phyloP scores from a whole-genome alignment of 1,140 invertebrate species.

The Brachionus manjavacas region DNA sequence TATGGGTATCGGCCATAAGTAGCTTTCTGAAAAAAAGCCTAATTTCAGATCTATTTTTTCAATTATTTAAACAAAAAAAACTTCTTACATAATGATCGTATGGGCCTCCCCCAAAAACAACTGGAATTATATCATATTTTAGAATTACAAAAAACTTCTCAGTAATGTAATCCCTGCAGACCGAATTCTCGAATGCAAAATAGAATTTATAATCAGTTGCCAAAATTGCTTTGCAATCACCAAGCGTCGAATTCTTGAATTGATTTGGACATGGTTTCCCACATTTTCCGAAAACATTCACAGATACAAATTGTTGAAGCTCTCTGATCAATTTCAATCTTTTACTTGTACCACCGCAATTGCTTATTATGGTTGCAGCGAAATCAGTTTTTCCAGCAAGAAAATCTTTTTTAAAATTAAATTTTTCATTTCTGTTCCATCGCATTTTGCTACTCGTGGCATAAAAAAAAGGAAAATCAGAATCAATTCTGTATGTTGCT shows the following conservation, averaged over 20 bases:
- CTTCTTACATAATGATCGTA: no score
- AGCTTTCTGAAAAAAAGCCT: no score
- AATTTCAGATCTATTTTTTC: no score
- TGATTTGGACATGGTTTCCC: background rate
- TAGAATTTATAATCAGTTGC: conserved; percentile 40
- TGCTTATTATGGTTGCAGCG: background rate
- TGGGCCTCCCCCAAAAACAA: conserved; percentile 40
- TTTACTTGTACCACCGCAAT: background rate
- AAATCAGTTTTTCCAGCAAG: background rate
- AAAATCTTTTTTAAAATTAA: background rate
- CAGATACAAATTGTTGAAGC: background rate
- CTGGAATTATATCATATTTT: conserved; percentile 30
- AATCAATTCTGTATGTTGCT: background rate
- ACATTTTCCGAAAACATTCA: conserved; percentile 14
- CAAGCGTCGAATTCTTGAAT: background rate
- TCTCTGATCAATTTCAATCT: background rate
- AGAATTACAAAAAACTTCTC: conserved; percentile 44
- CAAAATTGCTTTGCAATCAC: background rate
- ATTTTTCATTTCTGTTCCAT: background rate
- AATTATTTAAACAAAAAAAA: no score
- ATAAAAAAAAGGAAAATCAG: conserved; percentile 12
- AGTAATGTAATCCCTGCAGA: conserved; percentile 44
- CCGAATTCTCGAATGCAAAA: conserved; percentile 44
- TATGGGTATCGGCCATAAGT: no score
- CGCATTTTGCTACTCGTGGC: no score